These are phyloP conservation scores for Lanistes nyassanus DNA, from an alignment of 1,140 invertebrate genomes.

Conservation along the genomic window DNA sequence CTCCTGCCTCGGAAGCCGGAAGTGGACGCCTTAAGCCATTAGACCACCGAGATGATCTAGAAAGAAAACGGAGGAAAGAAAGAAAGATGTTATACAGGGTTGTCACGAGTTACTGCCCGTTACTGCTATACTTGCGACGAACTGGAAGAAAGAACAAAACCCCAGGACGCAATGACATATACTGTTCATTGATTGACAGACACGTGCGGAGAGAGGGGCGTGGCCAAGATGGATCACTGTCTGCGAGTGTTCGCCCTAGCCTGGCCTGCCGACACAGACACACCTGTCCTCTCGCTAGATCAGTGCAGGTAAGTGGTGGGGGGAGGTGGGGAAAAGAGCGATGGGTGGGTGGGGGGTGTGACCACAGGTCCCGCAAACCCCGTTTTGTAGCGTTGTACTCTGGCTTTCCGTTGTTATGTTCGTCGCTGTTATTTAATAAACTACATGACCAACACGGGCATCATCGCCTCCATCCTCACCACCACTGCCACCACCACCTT, in stretches of 20 bases:
- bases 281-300: slow-evolving; percentile 19
- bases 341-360: not conserved
- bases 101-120: not conserved
- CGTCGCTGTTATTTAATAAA: too few species aligned
- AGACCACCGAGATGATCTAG: too few species aligned
- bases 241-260: slow-evolving; percentile 32
- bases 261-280: slow-evolving; percentile 28
- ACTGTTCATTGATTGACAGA: slow-evolving; percentile 13
- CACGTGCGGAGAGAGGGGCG: slow-evolving; percentile 29
- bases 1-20: too few species aligned
- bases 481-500: not conserved
- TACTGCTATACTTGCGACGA: not conserved
- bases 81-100: not conserved
- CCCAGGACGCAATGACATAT: too few species aligned
- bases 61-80: not conserved
- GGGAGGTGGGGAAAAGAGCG: too few species aligned
- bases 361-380: not conserved
- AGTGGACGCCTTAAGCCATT: too few species aligned
- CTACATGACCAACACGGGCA: not conserved
- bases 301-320: slow-evolving; percentile 32
- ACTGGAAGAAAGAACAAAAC: too few species aligned
- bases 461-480: not conserved
- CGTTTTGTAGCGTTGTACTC: too few species aligned
- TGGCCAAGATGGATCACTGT: slow-evolving; percentile 38
- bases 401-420: too few species aligned